Conservation (phyloP, 1,140 invertebrate species). For the Cepaea nemoralis region DNA sequence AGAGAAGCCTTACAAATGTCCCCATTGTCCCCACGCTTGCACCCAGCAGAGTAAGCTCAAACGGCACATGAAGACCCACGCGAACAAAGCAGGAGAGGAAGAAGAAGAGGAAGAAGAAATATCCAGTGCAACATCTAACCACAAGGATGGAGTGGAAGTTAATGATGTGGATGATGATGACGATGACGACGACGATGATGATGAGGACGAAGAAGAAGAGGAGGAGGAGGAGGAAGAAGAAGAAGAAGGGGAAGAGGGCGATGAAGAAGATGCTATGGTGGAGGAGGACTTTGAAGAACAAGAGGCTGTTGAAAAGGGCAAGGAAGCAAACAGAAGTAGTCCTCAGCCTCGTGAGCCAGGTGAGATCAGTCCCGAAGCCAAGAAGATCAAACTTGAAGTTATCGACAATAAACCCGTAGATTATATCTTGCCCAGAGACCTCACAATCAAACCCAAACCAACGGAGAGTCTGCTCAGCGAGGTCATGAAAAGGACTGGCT, state of each 20-base stretch:
- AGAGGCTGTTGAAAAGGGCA: conserved; percentile 54
- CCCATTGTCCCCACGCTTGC: conserved; percentile 75
- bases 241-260: conserved; percentile 62
- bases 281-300: conserved; percentile 64
- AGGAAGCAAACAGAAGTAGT: too few species aligned
- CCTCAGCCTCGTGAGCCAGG: conserved; percentile 30
- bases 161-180: conserved; percentile 50
- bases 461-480: conserved; percentile 84
- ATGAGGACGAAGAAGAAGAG: conserved; percentile 72
- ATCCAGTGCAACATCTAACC: conserved; percentile 46
- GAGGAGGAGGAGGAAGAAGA: conserved; percentile 53
- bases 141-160: too few species aligned
- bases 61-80: conserved; percentile 84
- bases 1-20: conserved; percentile 78
- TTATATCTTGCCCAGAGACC: conserved; percentile 31
- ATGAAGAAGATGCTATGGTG: conserved; percentile 37
- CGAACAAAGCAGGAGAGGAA: conserved; percentile 57
- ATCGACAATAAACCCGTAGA: not conserved
- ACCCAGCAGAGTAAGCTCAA: conserved; percentile 83
- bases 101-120: conserved; percentile 71
- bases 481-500: conserved; percentile 94
- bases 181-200: conserved; percentile 70
- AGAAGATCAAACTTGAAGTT: conserved; percentile 40
- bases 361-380: conserved; percentile 30
- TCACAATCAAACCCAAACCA: conserved; percentile 40